Percentiles rank a stretch among this genome's conserved stretches.
Evolutionary conservation across 2,888 invertebrate species (phyloP).

Genomic region (Xiphydria camelus): DNA sequence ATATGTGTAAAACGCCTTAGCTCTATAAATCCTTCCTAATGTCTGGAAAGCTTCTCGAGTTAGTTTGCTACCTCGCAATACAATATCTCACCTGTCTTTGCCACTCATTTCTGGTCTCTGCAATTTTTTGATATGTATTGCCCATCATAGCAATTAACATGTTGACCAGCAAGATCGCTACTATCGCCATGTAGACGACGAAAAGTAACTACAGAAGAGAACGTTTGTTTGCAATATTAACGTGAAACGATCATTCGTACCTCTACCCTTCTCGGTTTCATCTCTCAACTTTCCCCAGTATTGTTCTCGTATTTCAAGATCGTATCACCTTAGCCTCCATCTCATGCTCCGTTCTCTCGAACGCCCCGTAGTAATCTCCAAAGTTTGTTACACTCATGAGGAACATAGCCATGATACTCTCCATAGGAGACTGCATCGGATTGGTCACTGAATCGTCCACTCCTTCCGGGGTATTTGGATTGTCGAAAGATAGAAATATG

Average conservation of each 20-base stretch:
- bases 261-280: too few species aligned
- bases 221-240: conserved; percentile 7
- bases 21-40: not conserved
- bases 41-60: not conserved
- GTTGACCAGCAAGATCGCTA: conserved; percentile 92
- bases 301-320: too few species aligned
- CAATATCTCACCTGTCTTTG: conserved; percentile 76
- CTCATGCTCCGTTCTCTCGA: conserved; percentile 86
- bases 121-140: conserved; percentile 97
- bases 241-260: not conserved
- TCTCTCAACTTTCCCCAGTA: too few species aligned
- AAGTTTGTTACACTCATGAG: conserved; percentile 97
- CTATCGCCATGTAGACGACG: conserved; percentile 97
- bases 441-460: conserved; percentile 81
- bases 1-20: too few species aligned
- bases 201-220: conserved; percentile 71
- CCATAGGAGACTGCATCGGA: conserved; percentile 89
- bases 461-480: conserved; percentile 80
- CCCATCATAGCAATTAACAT: conserved; percentile 99
- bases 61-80: not conserved
- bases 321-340: conserved; percentile 79
- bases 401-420: conserved; percentile 97
- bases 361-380: conserved; percentile 90
- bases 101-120: conserved; percentile 97
- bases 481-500: conserved; percentile 86